Evolutionary conservation across 2,888 invertebrate species (phyloP), one percentile per base, ranked within the genome.

Genomic region (Drosophila rubida): DNA sequence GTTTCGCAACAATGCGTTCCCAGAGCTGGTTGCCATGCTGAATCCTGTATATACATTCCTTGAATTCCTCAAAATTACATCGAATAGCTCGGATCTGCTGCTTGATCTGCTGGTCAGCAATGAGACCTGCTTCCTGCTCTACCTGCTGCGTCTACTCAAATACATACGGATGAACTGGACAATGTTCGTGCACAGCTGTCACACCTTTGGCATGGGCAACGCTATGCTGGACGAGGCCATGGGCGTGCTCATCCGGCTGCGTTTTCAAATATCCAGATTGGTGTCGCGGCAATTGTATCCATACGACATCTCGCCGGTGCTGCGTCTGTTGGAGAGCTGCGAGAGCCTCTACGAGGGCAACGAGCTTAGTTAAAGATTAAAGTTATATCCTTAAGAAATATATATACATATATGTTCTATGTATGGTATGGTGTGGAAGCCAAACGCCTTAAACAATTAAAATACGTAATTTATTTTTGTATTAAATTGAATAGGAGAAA

Each of bases 11-110:
- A 95, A 96, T 0, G 94, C 96, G 63, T 96, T 95, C 81, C 96
- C 96, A 1, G 96, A 96, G 91, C 93, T 97, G 76, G 95, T 96
- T 80, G 94, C 95, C 4, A 96, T 96, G 94, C 92, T 97, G 50
- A 97, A 96, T 92, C 97, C 97, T 0, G 95, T 96, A 59, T 94
- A 95, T 54, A 96, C 97, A n/a, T 97, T 97, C 86, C 94, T 97
- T 68, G 96, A 97, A 90, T 97, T 97, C 90, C 93, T 97, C 25
- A 95, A 95, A 83, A 95, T 96, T 58, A 96, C 97, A 9, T 95
- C 96, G 42, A 95, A 96, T 84, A 96, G 96, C 89, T 95, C 95
- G 5, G 95, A 95, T 89, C 95, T 97, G 1, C 91, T 97, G 42
- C 92, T 97, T 13, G 97, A 97, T 91, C 95, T 97, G 88, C 93